These are phyloP conservation scores for Tenrec ecaudatus DNA, from an alignment of 2,113 vertebrate genomes.

Conservation along the genomic window DNA sequence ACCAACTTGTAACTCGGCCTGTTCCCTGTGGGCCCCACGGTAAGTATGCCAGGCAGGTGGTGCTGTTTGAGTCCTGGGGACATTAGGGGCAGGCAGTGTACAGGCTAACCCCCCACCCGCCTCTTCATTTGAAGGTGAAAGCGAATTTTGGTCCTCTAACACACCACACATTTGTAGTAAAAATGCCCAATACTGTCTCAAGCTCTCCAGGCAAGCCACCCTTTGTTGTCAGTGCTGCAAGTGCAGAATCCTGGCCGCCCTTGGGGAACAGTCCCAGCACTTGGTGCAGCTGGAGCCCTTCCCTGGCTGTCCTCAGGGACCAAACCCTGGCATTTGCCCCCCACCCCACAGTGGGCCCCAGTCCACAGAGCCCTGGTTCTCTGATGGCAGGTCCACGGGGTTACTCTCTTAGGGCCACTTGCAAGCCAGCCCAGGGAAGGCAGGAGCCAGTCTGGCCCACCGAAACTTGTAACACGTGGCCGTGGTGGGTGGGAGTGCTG, in stretches of 20 bases:
- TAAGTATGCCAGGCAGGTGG: too few relatives aligned
- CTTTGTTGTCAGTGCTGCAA: conserved; percentile 74
- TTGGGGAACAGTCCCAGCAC: conserved; percentile 34
- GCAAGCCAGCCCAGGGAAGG: too few relatives aligned
- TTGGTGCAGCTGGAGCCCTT: conserved; percentile 45
- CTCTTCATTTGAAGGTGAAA: conserved; percentile 85
- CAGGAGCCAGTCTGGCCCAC: too few relatives aligned
- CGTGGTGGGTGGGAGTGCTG: too few relatives aligned
- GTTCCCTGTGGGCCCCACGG: too few relatives aligned
- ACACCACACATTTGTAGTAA: conserved; percentile 86
- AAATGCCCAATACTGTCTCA: conserved; percentile 87
- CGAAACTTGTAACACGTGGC: too few relatives aligned
- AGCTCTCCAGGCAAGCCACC: conserved; percentile 68
- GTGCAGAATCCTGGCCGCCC: conserved; percentile 46
- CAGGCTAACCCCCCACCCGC: conserved; percentile 69
- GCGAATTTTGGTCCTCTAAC: conserved; percentile 84
- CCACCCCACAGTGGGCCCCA: neutral
- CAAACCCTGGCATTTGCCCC: conserved; percentile 19
- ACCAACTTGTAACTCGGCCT: too few relatives aligned
- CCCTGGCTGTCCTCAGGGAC: conserved; percentile 61
- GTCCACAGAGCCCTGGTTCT: conserved; percentile 51
- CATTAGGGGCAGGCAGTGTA: neutral
- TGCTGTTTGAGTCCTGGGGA: conserved; percentile 32
- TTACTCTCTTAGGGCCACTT: neutral
- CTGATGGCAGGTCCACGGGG: neutral